These are phyloP conservation scores for Orthonevra nobilis DNA, from an alignment of 2,888 invertebrate genomes.

Conservation along the genomic window DNA sequence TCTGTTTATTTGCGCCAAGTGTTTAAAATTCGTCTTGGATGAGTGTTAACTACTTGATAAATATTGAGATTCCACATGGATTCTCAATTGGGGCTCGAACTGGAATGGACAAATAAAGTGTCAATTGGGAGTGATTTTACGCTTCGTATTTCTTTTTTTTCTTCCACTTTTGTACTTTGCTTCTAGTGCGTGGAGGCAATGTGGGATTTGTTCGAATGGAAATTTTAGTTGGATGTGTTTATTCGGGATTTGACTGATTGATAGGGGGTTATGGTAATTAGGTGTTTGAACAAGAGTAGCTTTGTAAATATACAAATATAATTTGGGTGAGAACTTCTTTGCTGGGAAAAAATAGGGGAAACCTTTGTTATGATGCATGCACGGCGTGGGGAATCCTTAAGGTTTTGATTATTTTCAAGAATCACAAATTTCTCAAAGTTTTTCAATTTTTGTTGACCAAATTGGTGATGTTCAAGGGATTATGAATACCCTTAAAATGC, in stretches of 20 bases:
- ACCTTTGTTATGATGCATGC: too few relatives aligned
- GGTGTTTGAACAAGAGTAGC: background rate
- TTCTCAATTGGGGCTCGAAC: constrained; percentile 54
- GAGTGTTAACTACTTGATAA: constrained; percentile 70
- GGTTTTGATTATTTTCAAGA: too few relatives aligned
- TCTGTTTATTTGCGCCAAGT: constrained; percentile 68
- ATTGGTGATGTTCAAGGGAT: too few relatives aligned
- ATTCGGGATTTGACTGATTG: constrained; percentile 20
- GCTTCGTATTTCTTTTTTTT: constrained; percentile 12
- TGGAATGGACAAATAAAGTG: constrained; percentile 68
- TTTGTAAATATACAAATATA: too few relatives aligned
- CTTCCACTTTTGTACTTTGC: constrained; percentile 6
- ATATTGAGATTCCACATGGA: constrained; percentile 70
- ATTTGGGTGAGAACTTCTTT: too few relatives aligned
- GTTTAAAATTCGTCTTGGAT: constrained; percentile 69
- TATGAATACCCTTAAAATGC: too few relatives aligned
- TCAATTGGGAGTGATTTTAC: constrained; percentile 69
- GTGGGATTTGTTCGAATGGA: constrained; percentile 11
- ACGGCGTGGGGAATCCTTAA: too few relatives aligned
- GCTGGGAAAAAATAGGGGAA: too few relatives aligned
- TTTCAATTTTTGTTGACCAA: too few relatives aligned
- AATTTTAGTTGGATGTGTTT: constrained; percentile 14
- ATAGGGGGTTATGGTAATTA: constrained; percentile 2
- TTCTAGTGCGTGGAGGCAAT: constrained; percentile 10
- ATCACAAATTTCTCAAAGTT: too few relatives aligned